Conservation (phyloP, 2,113 vertebrate species). For the Elgaria multicarinata region DNA sequence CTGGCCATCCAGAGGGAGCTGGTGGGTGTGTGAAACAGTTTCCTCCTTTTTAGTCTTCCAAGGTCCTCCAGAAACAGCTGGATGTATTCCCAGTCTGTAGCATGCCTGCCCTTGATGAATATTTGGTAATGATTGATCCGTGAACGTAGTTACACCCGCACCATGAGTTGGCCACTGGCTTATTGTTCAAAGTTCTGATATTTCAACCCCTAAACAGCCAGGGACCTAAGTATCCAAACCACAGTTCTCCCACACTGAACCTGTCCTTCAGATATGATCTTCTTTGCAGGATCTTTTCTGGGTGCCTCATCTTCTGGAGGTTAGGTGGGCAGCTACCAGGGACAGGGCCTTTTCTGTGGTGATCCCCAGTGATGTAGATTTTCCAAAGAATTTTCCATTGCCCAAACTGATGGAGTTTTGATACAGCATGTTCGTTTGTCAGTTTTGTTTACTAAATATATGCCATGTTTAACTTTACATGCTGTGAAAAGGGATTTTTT, state of each 20-base stretch:
- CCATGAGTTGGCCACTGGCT: neutral
- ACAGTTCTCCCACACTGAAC: neutral
- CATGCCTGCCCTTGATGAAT: neutral
- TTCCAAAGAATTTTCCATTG: neutral
- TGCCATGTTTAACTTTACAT: neutral
- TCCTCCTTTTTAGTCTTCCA: neutral
- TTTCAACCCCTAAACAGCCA: neutral
- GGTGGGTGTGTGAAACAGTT: constrained; percentile 70
- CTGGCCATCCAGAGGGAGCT: constrained; percentile 84
- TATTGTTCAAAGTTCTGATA: neutral
- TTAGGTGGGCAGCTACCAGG: neutral
- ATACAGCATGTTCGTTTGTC: neutral
- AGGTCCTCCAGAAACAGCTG: neutral
- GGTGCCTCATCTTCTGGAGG: too few species aligned
- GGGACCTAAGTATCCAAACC: neutral
- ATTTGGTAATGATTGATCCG: neutral
- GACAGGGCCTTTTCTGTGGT: neutral
- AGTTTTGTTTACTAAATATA: neutral
- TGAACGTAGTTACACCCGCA: neutral
- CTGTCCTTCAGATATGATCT: neutral
- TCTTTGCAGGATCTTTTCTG: neutral
- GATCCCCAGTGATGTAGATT: neutral
- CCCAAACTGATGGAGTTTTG: neutral
- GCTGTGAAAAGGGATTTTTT: neutral
- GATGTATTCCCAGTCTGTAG: too few species aligned